These are phyloP conservation scores for Tamandua tetradactyla DNA, from an alignment of 2,797 vertebrate species.

Conservation along the genomic window DNA sequence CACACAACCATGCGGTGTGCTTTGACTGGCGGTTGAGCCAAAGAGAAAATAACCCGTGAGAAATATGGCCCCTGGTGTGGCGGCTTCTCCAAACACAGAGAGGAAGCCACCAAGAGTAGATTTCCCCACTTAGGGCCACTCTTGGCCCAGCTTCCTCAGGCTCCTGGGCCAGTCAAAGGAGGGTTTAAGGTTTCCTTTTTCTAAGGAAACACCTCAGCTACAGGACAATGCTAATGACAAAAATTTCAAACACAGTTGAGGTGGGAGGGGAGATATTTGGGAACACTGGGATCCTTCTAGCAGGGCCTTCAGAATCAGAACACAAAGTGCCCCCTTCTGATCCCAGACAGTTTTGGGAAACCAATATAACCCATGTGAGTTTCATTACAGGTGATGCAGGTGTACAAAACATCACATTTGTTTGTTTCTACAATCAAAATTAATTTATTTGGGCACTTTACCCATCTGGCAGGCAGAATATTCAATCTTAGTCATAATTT, in stretches of 20 bases:
- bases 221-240: not conserved
- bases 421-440: not conserved
- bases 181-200: not conserved
- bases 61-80: not conserved
- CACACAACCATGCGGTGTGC: fast-evolving
- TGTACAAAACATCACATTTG: not conserved
- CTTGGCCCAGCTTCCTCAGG: not conserved
- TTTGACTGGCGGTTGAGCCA: not conserved
- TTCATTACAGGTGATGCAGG: not conserved
- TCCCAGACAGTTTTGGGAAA: not conserved
- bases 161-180: not conserved
- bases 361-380: not conserved
- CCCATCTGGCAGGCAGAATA: not conserved
- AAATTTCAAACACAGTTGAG: not conserved
- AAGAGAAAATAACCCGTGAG: not conserved
- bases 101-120: not conserved
- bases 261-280: not conserved
- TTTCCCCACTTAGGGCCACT: not conserved
- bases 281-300: not conserved
- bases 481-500: not conserved
- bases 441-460: not conserved
- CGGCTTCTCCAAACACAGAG: not conserved
- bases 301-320: not conserved
- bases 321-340: not conserved
- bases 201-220: not conserved